Evolutionary conservation across 2,113 vertebrate genomes (phyloP), one percentile per base, ranked within the genome.

Genomic region (Pimephales promelas): DNA sequence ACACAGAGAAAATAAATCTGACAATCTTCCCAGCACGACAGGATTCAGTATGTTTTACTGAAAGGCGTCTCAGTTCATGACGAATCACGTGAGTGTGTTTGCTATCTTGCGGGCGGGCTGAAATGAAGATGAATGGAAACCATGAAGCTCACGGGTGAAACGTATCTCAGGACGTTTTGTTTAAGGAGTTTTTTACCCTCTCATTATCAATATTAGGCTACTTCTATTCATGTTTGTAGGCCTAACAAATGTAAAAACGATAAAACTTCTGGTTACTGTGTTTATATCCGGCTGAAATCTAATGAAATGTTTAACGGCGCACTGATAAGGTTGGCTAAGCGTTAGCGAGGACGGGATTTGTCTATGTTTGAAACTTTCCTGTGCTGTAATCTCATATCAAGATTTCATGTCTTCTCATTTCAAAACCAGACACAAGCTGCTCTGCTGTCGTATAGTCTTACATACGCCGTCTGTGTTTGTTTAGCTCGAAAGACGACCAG

Each of bases 351-450:
- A 72, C 2, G 5, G 68, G 52, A 59, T 73, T 40, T 72, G 52
- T 82, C 68, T 71, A 26, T 34, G 26, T 6, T 56, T 75, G 73
- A 75, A 28, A 34, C 16, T 61, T 79, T 76, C 84, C 40, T 77
- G 73, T 59, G 26, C 78, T 49, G 62, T 68, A 71, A 81, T 81
- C 79, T 81, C 47, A 18, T 5, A 47, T 54, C 79, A 81, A 56
- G 31, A 57, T 82, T 82, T 82, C 34, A 54, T 71, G 49, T 72
- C 52, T 36, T 20, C 34, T 28, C 59, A 64, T 26, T 74, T 31
- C 43, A 49, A 28, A 52, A 52, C 14, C 71, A 74, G 45, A 31
- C 43, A 28, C 26, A 28, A 52, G 71, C 71, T 56, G 72, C 1
- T 52, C 16, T 54, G 52, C 52, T 8, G 18, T 54, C 18, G 2